Conservation (phyloP, 2,888 invertebrate species). For the Drosophila mettleri region DNA sequence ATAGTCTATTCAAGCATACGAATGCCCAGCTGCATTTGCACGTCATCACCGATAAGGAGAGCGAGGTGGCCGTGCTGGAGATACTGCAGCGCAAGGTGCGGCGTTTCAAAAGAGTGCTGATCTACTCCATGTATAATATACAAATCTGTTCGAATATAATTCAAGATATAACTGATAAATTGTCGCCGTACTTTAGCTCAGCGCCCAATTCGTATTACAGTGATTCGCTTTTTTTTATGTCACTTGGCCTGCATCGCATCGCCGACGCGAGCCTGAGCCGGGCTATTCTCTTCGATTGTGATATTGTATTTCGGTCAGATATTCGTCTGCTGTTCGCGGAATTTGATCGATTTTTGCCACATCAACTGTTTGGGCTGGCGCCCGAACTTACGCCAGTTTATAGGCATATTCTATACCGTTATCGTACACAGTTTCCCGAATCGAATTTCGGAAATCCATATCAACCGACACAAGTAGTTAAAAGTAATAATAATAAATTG, state of each 20-base stretch:
- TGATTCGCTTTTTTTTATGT: slow-evolving; percentile 91
- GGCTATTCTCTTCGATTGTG: slow-evolving; percentile 91
- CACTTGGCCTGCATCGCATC: slow-evolving; percentile 90
- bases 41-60: slow-evolving; percentile 88
- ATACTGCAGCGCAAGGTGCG: slow-evolving; percentile 84
- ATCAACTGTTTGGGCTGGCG: slow-evolving; percentile 89
- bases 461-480: slow-evolving; percentile 72
- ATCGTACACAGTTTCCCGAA: slow-evolving; percentile 88
- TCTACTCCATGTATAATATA: slow-evolving; percentile 87
- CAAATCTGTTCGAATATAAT: slow-evolving; percentile 87
- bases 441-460: slow-evolving; percentile 87
- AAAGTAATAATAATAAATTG: slow-evolving; percentile 53
- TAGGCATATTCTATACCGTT: slow-evolving; percentile 89
- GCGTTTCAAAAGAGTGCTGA: slow-evolving; percentile 84
- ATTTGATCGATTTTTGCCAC: slow-evolving; percentile 88
- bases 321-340: slow-evolving; percentile 88
- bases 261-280: slow-evolving; percentile 87
- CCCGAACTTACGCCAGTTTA: slow-evolving; percentile 92
- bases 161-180: slow-evolving; percentile 87
- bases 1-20: slow-evolving; percentile 82
- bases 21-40: slow-evolving; percentile 87
- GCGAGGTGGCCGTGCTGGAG: slow-evolving; percentile 86
- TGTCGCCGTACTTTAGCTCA: slow-evolving; percentile 90
- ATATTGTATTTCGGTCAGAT: slow-evolving; percentile 90
- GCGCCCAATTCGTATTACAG: slow-evolving; percentile 90